Base-by-base conservation (phyloP, 2,113 vertebrate species). In the Pipa parva region DNA sequence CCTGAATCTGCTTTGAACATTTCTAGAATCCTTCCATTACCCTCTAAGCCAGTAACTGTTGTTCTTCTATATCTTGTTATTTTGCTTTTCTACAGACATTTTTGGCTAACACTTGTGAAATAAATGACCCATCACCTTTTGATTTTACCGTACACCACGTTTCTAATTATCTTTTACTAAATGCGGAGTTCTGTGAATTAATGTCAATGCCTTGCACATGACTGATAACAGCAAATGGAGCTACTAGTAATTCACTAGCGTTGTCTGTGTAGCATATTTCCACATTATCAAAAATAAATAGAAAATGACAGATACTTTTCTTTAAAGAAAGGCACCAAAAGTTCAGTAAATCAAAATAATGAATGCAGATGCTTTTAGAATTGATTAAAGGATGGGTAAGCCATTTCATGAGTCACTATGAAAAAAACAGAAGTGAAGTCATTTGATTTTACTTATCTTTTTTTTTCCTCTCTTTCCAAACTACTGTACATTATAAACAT, bases 351-450 rank as follows among this genome's bases (percentile, higher is more conserved):
- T 88, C 87, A 87, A 88, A 83, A 88, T 82, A 84, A 84, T 90
- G 89, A 86, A 86, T 84, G 87, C 85, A 86, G 77, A 86, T 82
- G 66, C 61, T 87, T 79, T 88, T 76, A 77, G 81, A 87, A 86
- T 22, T 52, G 85, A 90, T 87, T 88, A 87, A 88, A 87, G 82
- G 82, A 85, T 1, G 83, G 83, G 82, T 85, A 78, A 81, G 85
- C 81, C 82, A 81, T 84, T 84, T 83, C 81, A 82, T 86, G 77
- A 88, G 78, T 81, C 83, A 87, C 87, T 85, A 79, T 80, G 85
- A 80, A 79, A n/a, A n/a, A n/a, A n/a, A n/a, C n/a, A n/a, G 76
- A 75, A 80, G 82, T 91, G 89, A 91, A 85, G 85, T 90, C 86
- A 90, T 87, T 78, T 83, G 73, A 84, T 81, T 80, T 76, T 60